These are phyloP conservation scores for Drosophila parabipectinata DNA, from an alignment of 1,140 invertebrate genomes.

Conservation along the genomic window DNA sequence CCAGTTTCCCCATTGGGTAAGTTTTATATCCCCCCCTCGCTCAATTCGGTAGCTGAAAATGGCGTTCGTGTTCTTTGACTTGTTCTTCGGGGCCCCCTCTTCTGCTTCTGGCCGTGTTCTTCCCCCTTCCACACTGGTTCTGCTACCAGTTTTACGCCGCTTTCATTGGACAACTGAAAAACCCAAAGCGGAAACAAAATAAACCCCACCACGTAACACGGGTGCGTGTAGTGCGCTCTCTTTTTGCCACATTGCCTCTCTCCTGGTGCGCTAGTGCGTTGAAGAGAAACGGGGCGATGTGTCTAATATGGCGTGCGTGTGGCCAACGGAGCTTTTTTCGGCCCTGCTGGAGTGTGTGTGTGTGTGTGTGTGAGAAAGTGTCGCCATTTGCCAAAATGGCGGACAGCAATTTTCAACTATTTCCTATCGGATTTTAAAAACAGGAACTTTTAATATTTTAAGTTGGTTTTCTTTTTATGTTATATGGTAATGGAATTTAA, in stretches of 20 bases:
- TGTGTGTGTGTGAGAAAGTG: conserved; percentile 38
- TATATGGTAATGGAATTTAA: not conserved
- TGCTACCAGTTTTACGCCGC: conserved; percentile 83
- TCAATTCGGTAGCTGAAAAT: conserved; percentile 43
- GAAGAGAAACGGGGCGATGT: conserved; percentile 33
- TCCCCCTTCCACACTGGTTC: conserved; percentile 30
- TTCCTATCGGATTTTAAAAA: conserved; percentile 26
- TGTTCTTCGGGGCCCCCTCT: conserved; percentile 16
- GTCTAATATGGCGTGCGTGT: conserved; percentile 56
- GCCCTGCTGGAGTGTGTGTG: not conserved
- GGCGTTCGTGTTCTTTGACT: conserved; percentile 46
- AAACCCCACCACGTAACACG: conserved; percentile 43
- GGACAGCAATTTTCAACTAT: conserved; percentile 13
- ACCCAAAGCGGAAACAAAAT: conserved; percentile 9
- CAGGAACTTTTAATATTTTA: not conserved
- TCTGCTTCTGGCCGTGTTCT: conserved; percentile 9
- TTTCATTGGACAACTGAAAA: conserved; percentile 72
- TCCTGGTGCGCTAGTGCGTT: conserved; percentile 9
- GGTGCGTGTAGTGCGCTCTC: conserved; percentile 40
- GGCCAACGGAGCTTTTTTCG: conserved; percentile 49
- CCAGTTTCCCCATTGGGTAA: conserved; percentile 64
- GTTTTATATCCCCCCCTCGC: conserved; percentile 30
- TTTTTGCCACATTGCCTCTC: conserved; percentile 8
- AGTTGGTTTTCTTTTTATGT: not conserved
- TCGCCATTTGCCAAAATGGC: conserved; percentile 49